Evolutionary conservation across 1,140 invertebrate genomes (phyloP), one percentile per base, ranked within the genome.

Genomic region (Drosophila tropicalis): DNA sequence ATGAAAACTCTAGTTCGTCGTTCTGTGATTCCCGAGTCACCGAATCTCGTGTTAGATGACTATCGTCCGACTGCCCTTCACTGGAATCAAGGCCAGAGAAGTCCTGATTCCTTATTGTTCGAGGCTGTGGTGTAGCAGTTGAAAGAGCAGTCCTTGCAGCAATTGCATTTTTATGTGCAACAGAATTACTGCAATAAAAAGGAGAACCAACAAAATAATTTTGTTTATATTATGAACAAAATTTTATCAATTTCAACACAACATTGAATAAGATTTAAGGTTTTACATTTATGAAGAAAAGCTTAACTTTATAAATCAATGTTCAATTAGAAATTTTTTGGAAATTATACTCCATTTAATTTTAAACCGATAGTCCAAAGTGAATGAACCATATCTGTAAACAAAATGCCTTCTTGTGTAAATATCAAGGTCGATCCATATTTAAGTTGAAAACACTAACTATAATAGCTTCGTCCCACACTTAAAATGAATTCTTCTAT

Each of bases 41-140:
- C 5, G 90, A 92, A 34, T 91, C 90, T 12, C 80, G 82, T n/a
- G 91, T 91, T 61, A 92, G 70, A 62, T 91, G 91, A 67, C 90
- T 91, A 54, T 92, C 91, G 68, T 91, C 90, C 55, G 91, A 91
- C 54, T 82, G 81, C 19, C 85, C 85, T 75, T 91, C 90, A 69
- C 91, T 91, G 12, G 90, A 91, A 60, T 92, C 91, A 22, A 91
- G 70, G 55, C 90, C 91, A 56, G 81, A 65, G 60, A 77, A 80
- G 70, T 91, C 90, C 51, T 90, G 76, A 12, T 79, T 76, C 13
- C 72, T 70, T 58, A 70, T 10, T 40, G 62, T 4, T 54, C 32
- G 51, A 0, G 32, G 9, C 13, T 56, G 40, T 7, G 40, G 36
- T 62, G 29, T 41, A 47, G 41, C 25, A 34, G 25, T 29, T 32